Evolutionary conservation across 1,140 invertebrate species (phyloP).

Genomic region (Diploscapter pachys): DNA sequence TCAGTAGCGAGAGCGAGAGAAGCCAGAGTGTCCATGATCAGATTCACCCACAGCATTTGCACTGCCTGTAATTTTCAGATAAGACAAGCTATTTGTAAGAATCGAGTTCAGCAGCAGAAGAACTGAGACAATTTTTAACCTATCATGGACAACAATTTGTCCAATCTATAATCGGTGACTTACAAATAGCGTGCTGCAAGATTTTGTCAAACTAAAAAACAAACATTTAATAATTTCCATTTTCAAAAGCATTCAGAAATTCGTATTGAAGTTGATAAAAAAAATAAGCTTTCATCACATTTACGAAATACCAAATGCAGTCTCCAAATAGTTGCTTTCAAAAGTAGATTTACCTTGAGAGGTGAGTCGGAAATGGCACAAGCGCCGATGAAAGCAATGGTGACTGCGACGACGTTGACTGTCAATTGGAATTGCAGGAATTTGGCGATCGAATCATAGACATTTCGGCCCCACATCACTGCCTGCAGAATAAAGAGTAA

Average conservation of each 20-base stretch:
- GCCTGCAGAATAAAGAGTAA: conserved; percentile 43
- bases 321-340: not conserved
- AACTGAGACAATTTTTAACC: not conserved
- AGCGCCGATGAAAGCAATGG: conserved; percentile 96
- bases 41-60: conserved; percentile 96
- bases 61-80: conserved; percentile 59
- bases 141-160: too few species aligned
- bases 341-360: conserved; percentile 35
- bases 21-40: conserved; percentile 99
- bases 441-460: conserved; percentile 61
- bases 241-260: not conserved
- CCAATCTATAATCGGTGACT: conserved; percentile 56
- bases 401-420: conserved; percentile 96
- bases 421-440: conserved; percentile 70
- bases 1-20: conserved; percentile 96
- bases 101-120: too few species aligned
- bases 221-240: not conserved
- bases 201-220: too few species aligned
- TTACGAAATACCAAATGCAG: too few species aligned
- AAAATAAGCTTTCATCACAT: too few species aligned
- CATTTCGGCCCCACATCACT: conserved; percentile 62
- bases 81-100: too few species aligned
- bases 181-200: not conserved
- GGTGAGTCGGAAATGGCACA: conserved; percentile 69
- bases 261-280: not conserved